These are phyloP conservation scores for Corythornis madagascariensis DNA, from an alignment of 2,113 vertebrate genomes.

Conservation along the genomic window DNA sequence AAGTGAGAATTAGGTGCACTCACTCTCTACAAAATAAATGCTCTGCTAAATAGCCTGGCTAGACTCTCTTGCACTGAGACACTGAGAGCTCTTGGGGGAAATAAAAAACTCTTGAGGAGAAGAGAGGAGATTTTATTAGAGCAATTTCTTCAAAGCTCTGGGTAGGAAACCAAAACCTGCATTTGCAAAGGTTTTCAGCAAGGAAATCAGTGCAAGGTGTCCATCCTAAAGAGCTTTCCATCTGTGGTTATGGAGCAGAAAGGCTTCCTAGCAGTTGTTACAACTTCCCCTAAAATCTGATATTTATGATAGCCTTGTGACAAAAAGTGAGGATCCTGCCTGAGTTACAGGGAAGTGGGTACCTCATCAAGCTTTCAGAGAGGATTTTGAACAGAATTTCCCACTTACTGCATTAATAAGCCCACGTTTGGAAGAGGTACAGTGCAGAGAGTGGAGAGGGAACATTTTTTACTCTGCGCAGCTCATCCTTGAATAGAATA, in stretches of 20 bases:
- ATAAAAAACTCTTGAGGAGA: neutral
- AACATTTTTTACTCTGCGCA: neutral
- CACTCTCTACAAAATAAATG: neutral
- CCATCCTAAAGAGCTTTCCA: slow-evolving; percentile 54
- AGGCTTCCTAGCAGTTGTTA: slow-evolving; percentile 7
- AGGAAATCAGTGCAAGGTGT: slow-evolving; percentile 52
- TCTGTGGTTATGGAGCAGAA: neutral
- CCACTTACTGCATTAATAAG: slow-evolving; percentile 34
- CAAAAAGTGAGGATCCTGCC: slow-evolving; percentile 40
- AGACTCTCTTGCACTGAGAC: slow-evolving; percentile 25
- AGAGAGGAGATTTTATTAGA: slow-evolving; percentile 37
- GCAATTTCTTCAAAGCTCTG: slow-evolving; percentile 44
- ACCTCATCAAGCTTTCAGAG: slow-evolving; percentile 57
- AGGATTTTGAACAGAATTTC: slow-evolving; percentile 56
- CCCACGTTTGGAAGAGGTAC: neutral
- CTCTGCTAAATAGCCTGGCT: neutral
- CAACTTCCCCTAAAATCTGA: neutral
- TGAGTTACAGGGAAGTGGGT: slow-evolving; percentile 12
- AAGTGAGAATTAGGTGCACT: neutral
- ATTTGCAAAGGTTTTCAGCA: slow-evolving; percentile 53
- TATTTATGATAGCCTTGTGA: slow-evolving; percentile 33
- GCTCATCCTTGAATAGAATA: neutral
- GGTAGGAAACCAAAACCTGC: slow-evolving; percentile 58
- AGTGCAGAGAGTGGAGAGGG: neutral
- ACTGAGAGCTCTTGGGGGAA: neutral